phyloP scores from a whole-genome alignment of 2,113 vertebrate genomes.

The Nesogale talazaci region DNA sequence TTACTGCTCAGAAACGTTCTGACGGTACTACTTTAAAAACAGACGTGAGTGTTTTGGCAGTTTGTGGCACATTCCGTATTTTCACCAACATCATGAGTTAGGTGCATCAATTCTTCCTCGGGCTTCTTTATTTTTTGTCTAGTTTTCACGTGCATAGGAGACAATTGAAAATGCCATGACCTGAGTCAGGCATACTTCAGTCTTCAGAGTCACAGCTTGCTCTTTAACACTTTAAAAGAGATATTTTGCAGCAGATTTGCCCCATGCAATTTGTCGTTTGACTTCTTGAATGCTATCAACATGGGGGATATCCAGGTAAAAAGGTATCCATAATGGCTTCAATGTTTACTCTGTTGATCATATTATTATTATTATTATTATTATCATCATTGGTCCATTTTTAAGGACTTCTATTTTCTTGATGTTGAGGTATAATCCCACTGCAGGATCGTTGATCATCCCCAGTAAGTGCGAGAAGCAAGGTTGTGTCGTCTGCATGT shows the following conservation, averaged over 20 bases:
- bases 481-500: not conserved
- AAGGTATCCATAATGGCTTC: not conserved
- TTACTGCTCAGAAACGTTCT: not conserved
- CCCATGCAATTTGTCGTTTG: not conserved
- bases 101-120: not conserved
- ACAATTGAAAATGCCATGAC: not conserved
- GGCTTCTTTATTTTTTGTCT: not conserved
- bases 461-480: not conserved
- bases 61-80: not conserved
- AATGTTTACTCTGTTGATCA: not conserved
- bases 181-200: not conserved
- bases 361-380: not conserved
- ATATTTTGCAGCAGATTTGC: not conserved
- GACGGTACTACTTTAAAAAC: not conserved
- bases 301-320: not conserved
- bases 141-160: not conserved
- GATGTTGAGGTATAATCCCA: not conserved
- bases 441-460: not conserved
- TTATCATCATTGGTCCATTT: not conserved
- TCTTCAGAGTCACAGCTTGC: not conserved
- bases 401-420: not conserved
- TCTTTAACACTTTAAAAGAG: not conserved
- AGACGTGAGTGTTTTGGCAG: not conserved
- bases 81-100: not conserved
- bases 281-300: not conserved